Evolutionary conservation across 2,888 invertebrate genomes (phyloP).

Genomic region (Notodonta dromedarius): DNA sequence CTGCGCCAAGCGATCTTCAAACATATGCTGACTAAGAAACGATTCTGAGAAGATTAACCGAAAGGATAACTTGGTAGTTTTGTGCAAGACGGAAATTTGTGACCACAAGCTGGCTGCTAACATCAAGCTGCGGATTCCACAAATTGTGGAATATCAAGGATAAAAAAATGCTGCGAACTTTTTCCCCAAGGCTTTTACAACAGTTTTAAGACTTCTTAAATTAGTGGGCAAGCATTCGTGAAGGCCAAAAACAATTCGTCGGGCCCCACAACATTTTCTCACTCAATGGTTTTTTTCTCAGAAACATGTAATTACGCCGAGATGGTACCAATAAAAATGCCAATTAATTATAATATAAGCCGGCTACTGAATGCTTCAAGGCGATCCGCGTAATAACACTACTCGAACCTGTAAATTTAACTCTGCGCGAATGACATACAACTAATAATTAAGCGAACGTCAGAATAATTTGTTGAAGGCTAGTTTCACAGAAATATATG

Average conservation of each 20-base stretch:
- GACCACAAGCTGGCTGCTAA: too few relatives aligned
- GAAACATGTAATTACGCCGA: constrained; percentile 24
- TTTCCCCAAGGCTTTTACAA: not conserved
- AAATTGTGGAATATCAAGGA: too few relatives aligned
- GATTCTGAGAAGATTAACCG: too few relatives aligned
- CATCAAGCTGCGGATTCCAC: too few relatives aligned
- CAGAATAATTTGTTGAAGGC: constrained; percentile 21
- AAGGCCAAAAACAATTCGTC: constrained; percentile 6
- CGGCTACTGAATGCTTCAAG: constrained; percentile 38
- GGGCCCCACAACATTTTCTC: constrained; percentile 28
- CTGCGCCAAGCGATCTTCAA: too few relatives aligned
- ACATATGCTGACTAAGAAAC: too few relatives aligned
- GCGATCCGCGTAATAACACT: constrained; percentile 35
- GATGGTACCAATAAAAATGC: constrained; percentile 31
- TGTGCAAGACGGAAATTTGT: too few relatives aligned
- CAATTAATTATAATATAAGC: constrained; percentile 30
- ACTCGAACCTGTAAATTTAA: constrained; percentile 31
- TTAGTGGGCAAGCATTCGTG: constrained; percentile 11
- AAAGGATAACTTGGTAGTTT: too few relatives aligned
- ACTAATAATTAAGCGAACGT: constrained; percentile 29
- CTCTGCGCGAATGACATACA: constrained; percentile 33
- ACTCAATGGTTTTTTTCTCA: constrained; percentile 23
- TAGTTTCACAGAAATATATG: not conserved
- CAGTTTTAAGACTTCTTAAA: not conserved
- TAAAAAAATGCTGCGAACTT: too few relatives aligned